Evolutionary conservation across 2,797 vertebrate genomes (phyloP).

Genomic region (Eremophila alpestris): DNA sequence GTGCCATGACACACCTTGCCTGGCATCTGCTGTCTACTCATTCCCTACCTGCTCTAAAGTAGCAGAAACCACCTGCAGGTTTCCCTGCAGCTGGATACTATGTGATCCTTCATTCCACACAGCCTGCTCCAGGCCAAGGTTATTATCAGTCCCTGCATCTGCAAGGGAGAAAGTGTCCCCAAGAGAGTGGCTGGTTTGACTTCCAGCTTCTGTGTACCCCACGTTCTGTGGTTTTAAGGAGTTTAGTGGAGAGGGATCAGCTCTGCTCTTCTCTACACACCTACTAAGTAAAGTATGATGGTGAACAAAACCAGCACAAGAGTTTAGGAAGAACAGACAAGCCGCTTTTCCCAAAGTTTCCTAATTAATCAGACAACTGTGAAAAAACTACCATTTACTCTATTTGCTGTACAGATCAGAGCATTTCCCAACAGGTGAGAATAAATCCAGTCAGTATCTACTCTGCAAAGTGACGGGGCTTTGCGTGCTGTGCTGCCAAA

Average conservation of each 20-base stretch:
- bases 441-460: constrained; percentile 5
- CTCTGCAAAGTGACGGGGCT: not conserved
- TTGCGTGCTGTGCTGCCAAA: not conserved
- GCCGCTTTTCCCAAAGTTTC: not conserved
- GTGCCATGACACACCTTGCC: not conserved
- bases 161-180: not conserved
- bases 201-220: not conserved
- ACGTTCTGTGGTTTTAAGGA: not conserved
- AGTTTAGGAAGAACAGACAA: not conserved
- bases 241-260: not conserved
- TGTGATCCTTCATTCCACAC: fast-evolving
- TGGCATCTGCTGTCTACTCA: not conserved
- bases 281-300: not conserved
- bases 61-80: not conserved
- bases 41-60: not conserved
- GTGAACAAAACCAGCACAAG: not conserved
- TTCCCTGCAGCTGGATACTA: not conserved
- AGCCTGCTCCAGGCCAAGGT: not conserved
- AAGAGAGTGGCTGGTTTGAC: not conserved
- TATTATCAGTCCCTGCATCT: not conserved
- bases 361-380: not conserved
- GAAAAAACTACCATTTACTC: not conserved
- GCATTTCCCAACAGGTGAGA: not conserved
- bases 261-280: not conserved
- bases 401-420: not conserved